Percentiles rank a stretch among this genome's conserved stretches.
Conservation (phyloP, 1,140 invertebrate genomes). For the Platorchestia sp. region DNA sequence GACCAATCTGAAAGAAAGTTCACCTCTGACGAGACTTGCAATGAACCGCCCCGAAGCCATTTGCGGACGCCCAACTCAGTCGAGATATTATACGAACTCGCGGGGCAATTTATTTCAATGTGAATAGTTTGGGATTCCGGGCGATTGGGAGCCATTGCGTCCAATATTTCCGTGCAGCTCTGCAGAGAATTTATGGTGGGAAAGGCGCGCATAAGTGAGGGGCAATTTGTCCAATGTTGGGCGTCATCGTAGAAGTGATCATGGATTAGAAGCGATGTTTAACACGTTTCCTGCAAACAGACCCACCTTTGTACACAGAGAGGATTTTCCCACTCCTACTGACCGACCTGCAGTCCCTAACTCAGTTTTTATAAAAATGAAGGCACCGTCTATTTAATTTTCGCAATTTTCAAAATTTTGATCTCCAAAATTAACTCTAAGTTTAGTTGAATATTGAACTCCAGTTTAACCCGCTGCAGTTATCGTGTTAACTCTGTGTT, state of each 20-base stretch:
- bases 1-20: not conserved
- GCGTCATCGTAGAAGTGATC: not conserved
- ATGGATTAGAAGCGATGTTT: not conserved
- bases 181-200: not conserved
- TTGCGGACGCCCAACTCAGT: not conserved
- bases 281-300: too few relatives aligned
- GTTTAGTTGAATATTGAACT: not conserved
- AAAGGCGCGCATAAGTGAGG: not conserved
- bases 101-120: not conserved
- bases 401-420: too few relatives aligned
- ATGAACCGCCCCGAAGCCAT: not conserved
- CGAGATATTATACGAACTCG: not conserved
- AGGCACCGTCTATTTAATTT: too few relatives aligned
- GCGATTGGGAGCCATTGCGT: not conserved
- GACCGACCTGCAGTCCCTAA: too few relatives aligned
- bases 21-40: not conserved
- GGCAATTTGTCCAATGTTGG: not conserved
- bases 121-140: not conserved
- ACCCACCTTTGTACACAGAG: too few relatives aligned
- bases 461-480: too few relatives aligned
- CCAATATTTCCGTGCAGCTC: not conserved
- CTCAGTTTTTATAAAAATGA: too few relatives aligned
- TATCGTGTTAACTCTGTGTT: too few relatives aligned
- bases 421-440: not conserved
- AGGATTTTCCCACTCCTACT: too few relatives aligned